Evolutionary conservation across 2,888 invertebrate species (phyloP).

Genomic region (Eristalinus aeneus): DNA sequence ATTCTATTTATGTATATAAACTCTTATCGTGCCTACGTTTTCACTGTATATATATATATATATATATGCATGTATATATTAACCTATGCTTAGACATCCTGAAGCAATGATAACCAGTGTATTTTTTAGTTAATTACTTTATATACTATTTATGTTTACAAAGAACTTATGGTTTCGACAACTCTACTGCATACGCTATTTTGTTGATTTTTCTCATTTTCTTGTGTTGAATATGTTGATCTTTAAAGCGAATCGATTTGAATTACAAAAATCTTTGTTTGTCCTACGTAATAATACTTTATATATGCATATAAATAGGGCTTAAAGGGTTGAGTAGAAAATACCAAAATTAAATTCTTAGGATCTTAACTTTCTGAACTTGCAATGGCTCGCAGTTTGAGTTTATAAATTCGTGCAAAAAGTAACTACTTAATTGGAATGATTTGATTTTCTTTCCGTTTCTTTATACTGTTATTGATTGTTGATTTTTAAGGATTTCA

Average conservation of each 20-base stretch:
- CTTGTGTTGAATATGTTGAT: constrained; percentile 49
- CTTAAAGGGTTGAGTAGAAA: neutral
- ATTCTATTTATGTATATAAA: constrained; percentile 51
- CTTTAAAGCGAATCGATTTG: constrained; percentile 66
- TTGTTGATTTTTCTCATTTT: constrained; percentile 1
- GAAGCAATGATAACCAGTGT: constrained; percentile 69
- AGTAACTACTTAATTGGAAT: constrained; percentile 40
- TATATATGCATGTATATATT: constrained; percentile 17
- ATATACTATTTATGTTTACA: constrained; percentile 26
- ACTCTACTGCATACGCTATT: constrained; percentile 53
- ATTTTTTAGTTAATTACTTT: constrained; percentile 34
- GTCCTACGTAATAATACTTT: constrained; percentile 19
- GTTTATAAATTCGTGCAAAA: constrained; percentile 68
- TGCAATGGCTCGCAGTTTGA: neutral
- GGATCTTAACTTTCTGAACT: neutral
- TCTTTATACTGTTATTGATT: constrained; percentile 35
- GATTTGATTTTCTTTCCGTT: constrained; percentile 30
- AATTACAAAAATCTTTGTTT: constrained; percentile 35
- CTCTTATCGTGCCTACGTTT: constrained; percentile 59
- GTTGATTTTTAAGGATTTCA: neutral
- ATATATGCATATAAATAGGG: neutral
- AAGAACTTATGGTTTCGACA: constrained; percentile 33
- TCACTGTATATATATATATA: constrained; percentile 31
- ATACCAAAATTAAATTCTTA: neutral
- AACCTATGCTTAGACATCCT: constrained; percentile 67